Conservation (phyloP, 2,888 invertebrate genomes). For the Drosophila austrosaltans region DNA sequence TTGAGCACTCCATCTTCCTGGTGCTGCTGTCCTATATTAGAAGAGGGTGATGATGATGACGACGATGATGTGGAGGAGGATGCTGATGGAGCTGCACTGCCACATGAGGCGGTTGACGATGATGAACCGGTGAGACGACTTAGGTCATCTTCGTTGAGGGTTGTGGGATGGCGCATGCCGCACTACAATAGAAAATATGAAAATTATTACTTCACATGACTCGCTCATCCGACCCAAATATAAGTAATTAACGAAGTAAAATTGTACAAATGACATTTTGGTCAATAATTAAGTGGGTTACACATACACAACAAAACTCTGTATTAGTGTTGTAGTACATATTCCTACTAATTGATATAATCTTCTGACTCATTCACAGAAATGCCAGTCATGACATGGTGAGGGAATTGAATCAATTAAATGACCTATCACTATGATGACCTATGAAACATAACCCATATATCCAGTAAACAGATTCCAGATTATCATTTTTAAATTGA, state of each 20-base stretch:
- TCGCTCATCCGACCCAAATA: conserved; percentile 4
- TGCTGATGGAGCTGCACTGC: conserved; percentile 54
- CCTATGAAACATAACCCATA: conserved; percentile 5
- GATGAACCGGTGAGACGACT: conserved; percentile 84
- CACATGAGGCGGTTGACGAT: conserved; percentile 74
- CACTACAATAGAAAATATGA: conserved; percentile 70
- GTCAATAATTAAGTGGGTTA: conserved; percentile 16
- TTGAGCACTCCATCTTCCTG: conserved; percentile 35
- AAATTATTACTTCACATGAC: conserved; percentile 7
- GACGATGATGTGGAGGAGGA: conserved; percentile 59
- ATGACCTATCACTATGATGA: neutral
- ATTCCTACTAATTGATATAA: neutral
- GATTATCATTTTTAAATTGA: neutral
- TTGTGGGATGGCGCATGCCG: conserved; percentile 84
- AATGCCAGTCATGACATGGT: conserved; percentile 7
- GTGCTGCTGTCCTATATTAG: conserved; percentile 33
- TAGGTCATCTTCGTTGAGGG: conserved; percentile 84
- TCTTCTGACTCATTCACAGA: conserved; percentile 2
- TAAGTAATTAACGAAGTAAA: conserved; percentile 9
- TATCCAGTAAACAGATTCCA: neutral
- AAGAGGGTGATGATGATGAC: conserved; percentile 54
- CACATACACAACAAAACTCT: neutral
- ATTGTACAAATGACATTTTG: conserved; percentile 51
- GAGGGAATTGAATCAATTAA: conserved; percentile 5
- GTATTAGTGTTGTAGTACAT: neutral